Conservation (phyloP, 2,113 vertebrate species). For the Phyllostomus discolor region DNA sequence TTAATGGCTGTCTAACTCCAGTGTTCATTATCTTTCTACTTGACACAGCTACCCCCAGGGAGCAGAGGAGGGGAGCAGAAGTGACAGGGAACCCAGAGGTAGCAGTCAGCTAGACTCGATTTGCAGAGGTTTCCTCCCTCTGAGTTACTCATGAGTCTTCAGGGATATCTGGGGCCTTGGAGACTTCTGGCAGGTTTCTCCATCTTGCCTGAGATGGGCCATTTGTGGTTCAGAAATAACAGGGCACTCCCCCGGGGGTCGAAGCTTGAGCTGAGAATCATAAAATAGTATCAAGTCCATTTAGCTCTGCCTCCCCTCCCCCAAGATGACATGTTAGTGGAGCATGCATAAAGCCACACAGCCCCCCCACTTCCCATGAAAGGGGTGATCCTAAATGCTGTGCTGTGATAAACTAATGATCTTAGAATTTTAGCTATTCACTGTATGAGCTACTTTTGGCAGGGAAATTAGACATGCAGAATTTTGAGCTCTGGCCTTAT, state of each 20-base stretch:
- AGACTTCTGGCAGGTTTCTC: neutral
- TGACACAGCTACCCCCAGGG: neutral
- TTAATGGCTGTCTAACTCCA: neutral
- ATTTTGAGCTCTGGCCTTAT: constrained; percentile 77
- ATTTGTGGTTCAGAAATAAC: constrained; percentile 14
- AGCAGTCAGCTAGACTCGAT: neutral
- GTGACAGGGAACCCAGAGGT: neutral
- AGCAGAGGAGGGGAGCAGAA: neutral
- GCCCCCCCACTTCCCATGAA: constrained; percentile 55
- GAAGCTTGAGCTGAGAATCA: neutral
- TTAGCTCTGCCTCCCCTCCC: neutral
- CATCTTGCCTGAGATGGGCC: neutral
- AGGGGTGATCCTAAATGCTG: constrained; percentile 61
- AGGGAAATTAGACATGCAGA: constrained; percentile 78
- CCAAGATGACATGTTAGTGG: constrained; percentile 55
- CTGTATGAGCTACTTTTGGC: constrained; percentile 74
- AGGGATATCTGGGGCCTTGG: neutral
- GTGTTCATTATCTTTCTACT: neutral
- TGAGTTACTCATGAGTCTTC: neutral
- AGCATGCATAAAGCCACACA: constrained; percentile 46
- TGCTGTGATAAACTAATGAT: constrained; percentile 76
- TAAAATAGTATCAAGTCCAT: neutral
- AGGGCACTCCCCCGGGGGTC: neutral
- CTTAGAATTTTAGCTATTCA: constrained; percentile 70
- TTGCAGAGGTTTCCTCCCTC: neutral